Evolutionary conservation across 2,113 vertebrate species (phyloP).

Genomic region (Lycocorax pyrrhopterus): DNA sequence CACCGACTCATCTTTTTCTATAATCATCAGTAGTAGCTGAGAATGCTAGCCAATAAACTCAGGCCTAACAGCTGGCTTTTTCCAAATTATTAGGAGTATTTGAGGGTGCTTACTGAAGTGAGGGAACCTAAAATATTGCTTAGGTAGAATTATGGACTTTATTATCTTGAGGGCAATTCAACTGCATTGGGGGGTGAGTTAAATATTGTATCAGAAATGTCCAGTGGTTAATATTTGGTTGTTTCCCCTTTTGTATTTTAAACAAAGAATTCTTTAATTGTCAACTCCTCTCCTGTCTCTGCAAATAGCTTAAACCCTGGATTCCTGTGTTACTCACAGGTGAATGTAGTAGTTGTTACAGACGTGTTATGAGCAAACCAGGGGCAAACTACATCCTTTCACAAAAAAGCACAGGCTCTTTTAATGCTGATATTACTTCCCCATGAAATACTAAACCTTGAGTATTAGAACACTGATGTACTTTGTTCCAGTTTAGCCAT

Average conservation of each 20-base stretch:
- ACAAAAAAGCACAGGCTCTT: not conserved
- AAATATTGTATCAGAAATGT: not conserved
- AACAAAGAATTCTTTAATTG: not conserved
- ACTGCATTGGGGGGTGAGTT: not conserved
- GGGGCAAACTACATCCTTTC: not conserved
- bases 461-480: not conserved
- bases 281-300: not conserved
- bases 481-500: not conserved
- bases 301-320: not conserved
- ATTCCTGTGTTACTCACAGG: not conserved
- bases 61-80: not conserved
- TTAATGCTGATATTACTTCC: not conserved
- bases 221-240: not conserved
- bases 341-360: not conserved
- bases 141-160: not conserved
- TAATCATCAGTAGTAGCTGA: not conserved
- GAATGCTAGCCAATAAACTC: not conserved
- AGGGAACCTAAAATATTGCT: not conserved
- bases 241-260: not conserved
- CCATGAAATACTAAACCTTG: not conserved
- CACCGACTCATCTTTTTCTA: not conserved
- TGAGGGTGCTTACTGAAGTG: not conserved
- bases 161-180: not conserved
- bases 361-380: not conserved
- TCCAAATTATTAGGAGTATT: not conserved